Conservation (phyloP, 2,888 invertebrate genomes). For the Sinotaia quadrata region DNA sequence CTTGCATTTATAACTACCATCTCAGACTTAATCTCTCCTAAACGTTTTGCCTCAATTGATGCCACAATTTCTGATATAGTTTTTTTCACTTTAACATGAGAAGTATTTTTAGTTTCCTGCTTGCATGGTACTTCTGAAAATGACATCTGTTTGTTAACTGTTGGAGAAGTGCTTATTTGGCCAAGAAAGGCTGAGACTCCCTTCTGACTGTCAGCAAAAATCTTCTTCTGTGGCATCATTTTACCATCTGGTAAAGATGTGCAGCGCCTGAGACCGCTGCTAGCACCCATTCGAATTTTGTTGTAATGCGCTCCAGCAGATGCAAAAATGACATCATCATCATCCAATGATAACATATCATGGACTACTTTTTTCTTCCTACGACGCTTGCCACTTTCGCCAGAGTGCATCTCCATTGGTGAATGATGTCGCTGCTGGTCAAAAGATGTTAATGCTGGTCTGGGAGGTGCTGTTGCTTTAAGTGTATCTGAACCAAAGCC, state of each 20-base stretch:
- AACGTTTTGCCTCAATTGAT: not conserved
- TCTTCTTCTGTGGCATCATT: not conserved
- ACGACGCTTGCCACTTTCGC: constrained; percentile 28
- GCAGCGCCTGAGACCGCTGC: not conserved
- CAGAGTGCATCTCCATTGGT: no score
- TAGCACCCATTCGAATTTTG: constrained; percentile 4
- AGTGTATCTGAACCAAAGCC: no score
- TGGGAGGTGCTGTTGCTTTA: no score
- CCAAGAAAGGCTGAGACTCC: not conserved
- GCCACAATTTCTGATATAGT: constrained; percentile 14
- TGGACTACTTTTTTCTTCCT: constrained; percentile 36
- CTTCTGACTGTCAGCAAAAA: no score
- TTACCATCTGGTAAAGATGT: constrained; percentile 6
- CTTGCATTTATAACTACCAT: not conserved
- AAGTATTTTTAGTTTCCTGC: no score
- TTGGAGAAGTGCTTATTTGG: no score
- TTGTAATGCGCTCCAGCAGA: constrained; percentile 22
- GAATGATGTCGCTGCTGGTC: no score
- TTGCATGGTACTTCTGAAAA: no score
- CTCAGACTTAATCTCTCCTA: not conserved
- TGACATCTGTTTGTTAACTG: no score
- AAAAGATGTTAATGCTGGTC: no score
- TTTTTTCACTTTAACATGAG: no score
- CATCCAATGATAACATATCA: constrained; percentile 38
- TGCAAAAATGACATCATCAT: constrained; percentile 26